Percentiles rank a stretch among this genome's conserved stretches.
phyloP scores from a whole-genome alignment of 1,140 invertebrate genomes.

The Teleopsis dalmanni region DNA sequence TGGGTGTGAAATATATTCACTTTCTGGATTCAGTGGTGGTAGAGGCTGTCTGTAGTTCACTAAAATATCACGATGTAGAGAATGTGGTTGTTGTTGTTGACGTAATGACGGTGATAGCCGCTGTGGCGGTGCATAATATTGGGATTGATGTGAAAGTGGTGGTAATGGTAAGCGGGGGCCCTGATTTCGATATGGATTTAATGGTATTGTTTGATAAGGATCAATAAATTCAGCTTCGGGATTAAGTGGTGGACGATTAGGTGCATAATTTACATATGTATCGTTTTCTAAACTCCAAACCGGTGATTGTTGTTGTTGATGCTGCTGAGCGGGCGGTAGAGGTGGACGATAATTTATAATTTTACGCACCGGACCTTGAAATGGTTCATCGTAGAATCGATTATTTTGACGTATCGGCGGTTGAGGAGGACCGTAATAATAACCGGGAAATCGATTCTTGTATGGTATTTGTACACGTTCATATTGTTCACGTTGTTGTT shows the following conservation, averaged over 20 bases:
- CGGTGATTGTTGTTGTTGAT: constrained; percentile 27
- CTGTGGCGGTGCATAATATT: constrained; percentile 22
- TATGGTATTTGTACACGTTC: background rate
- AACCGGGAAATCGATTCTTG: constrained; percentile 10
- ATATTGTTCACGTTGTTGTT: constrained; percentile 2
- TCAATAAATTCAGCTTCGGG: constrained; percentile 60
- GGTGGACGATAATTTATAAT: constrained; percentile 15
- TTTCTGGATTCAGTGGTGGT: constrained; percentile 49
- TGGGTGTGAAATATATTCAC: constrained; percentile 35
- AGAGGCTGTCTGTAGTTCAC: constrained; percentile 50
- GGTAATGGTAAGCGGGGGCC: constrained; percentile 16
- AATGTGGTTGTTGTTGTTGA: constrained; percentile 20
- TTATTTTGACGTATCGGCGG: constrained; percentile 19
- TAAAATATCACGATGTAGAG: constrained; percentile 44
- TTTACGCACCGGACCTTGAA: constrained; percentile 26
- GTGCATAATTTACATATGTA: constrained; percentile 56
- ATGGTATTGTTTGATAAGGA: constrained; percentile 17
- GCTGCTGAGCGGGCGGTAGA: constrained; percentile 7
- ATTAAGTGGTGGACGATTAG: constrained; percentile 53
- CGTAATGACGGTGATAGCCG: constrained; percentile 15
- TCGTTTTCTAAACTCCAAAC: constrained; percentile 51
- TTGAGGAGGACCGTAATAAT: constrained; percentile 13
- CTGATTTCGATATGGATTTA: constrained; percentile 15
- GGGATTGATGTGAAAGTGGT: constrained; percentile 34
- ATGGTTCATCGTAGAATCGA: constrained; percentile 29